Evolutionary conservation across 2,888 invertebrate genomes (phyloP), one percentile per base, ranked within the genome.

Genomic region (Drosophila meridionalis): DNA sequence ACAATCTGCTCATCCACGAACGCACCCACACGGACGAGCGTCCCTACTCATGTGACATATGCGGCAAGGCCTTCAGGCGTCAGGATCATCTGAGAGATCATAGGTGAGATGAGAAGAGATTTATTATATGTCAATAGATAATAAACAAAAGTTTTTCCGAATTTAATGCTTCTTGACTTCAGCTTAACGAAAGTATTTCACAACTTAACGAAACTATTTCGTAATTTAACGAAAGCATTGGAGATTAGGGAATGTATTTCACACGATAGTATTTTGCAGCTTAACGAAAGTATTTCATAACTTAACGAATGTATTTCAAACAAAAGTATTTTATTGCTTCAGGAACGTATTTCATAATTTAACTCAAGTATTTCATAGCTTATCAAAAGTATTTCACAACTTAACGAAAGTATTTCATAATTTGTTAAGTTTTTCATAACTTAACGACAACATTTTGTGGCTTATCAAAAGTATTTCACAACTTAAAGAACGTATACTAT

Each of bases 21-120:
- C 94, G 99, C 88, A 99, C 99, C 1, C 99, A 99, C 92, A 99
- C 99, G 2, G 98, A 99, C 91, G 99, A 99, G 93, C 94, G 99
- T 62, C 99, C 99, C 0, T 99, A 98, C 92, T 97, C 98, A 43
- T 99, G 99, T 94, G 99, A 99, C 93, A 98, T 99, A 87, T 99
- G 99, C 92, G 97, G 98, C 74, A 99, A 99, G 93, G 98, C 99
- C 8, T 99, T 99, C 94, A 95, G 99, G 83, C 94, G 99, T 87
- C 99, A 99, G 93, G 99, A 99, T 93, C 98, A 98, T 93, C 95
- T 98, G 56, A 94, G 98, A 92, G 98, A 98, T 94, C 98, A 98
- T 94, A 96, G 98, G 98, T 98, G 94, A 94, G 95, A 78, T 28
- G 7, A 2, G 12, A 3, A 12, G 26, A 36, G 7, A n/a, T n/a